Percentiles rank a stretch among this genome's conserved stretches.
Conservation (phyloP, 1,140 invertebrate species). For the Bombus consobrinus region DNA sequence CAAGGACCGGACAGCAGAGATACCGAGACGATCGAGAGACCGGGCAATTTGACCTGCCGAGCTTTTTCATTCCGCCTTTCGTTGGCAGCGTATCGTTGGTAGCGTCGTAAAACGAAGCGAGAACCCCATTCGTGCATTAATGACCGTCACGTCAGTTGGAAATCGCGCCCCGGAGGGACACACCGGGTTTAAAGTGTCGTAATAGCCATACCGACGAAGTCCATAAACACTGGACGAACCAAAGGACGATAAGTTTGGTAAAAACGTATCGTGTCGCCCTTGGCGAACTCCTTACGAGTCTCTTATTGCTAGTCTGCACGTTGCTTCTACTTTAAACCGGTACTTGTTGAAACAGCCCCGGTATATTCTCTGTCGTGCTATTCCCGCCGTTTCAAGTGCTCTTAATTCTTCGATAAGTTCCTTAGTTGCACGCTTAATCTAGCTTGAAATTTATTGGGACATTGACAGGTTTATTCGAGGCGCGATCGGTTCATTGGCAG, state of each 20-base stretch:
- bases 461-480: neutral
- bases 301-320: constrained; percentile 1
- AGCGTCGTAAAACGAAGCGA: constrained; percentile 27
- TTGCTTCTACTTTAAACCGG: neutral
- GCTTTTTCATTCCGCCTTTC: neutral
- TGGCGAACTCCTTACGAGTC: constrained; percentile 43
- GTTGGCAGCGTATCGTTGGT: constrained; percentile 1
- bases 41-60: constrained; percentile 55
- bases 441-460: neutral
- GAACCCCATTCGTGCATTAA: constrained; percentile 54
- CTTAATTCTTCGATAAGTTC: constrained; percentile 6
- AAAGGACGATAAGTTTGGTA: constrained; percentile 35
- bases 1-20: constrained; percentile 31
- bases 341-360: neutral
- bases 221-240: constrained; percentile 45
- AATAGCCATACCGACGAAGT: constrained; percentile 47
- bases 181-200: constrained; percentile 57
- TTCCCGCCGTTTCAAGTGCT: neutral
- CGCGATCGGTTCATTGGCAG: neutral
- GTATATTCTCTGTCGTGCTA: neutral
- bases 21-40: constrained; percentile 1
- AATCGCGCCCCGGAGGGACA: constrained; percentile 48
- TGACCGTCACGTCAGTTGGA: constrained; percentile 34
- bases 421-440: neutral
- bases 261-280: constrained; percentile 46